These are phyloP conservation scores for Scaptomyza flava DNA, from an alignment of 2,888 invertebrate species.

Conservation along the genomic window DNA sequence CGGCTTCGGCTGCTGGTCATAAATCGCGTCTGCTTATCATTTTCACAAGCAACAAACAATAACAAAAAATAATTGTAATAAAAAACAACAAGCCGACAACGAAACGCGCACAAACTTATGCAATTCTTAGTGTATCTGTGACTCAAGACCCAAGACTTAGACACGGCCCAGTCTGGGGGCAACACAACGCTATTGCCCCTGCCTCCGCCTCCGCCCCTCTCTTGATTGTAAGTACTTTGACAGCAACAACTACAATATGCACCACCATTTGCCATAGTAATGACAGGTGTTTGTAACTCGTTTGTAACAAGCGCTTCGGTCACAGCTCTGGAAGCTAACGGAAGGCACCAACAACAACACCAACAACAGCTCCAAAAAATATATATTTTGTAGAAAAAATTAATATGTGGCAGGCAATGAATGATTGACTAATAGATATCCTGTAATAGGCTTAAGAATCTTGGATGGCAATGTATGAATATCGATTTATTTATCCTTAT, in stretches of 20 bases:
- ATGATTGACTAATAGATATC: slow-evolving; percentile 7
- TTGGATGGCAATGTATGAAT: background rate
- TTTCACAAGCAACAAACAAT: slow-evolving; percentile 73
- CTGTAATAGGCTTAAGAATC: background rate
- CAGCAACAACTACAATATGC: slow-evolving; percentile 44
- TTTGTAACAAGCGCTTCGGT: slow-evolving; percentile 53
- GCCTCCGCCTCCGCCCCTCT: background rate
- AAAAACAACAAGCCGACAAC: slow-evolving; percentile 39
- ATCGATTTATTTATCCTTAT: too few relatives aligned
- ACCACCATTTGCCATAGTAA: slow-evolving; percentile 73
- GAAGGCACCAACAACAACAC: slow-evolving; percentile 47
- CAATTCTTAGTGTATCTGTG: slow-evolving; percentile 66
- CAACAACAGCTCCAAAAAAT: slow-evolving; percentile 41
- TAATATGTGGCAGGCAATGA: background rate
- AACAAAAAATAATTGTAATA: slow-evolving; percentile 41
- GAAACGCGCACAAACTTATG: slow-evolving; percentile 62
- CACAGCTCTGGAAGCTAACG: slow-evolving; percentile 61
- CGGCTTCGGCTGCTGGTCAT: slow-evolving; percentile 56
- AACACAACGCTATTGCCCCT: slow-evolving; percentile 5
- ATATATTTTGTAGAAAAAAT: slow-evolving; percentile 17
- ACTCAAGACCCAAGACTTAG: slow-evolving; percentile 10
- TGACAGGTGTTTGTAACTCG: slow-evolving; percentile 80
- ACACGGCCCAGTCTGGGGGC: slow-evolving; percentile 29
- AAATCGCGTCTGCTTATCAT: slow-evolving; percentile 77
- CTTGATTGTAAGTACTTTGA: background rate